Base-by-base conservation (phyloP, 2,797 vertebrate genomes). In the Pseudomugil gertrudae region DNA sequence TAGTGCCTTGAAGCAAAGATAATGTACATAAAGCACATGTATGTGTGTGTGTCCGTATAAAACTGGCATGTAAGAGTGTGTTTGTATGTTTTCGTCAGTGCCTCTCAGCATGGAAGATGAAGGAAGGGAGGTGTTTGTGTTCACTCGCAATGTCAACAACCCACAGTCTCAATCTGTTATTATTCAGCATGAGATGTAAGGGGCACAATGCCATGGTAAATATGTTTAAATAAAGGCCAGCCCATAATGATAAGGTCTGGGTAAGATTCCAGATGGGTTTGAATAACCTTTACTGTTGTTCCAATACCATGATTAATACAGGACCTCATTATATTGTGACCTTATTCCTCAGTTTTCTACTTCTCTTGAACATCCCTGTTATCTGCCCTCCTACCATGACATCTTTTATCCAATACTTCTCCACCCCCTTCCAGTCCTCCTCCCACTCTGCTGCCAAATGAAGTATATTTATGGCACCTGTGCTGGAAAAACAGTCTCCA, bases 381-480 rank as follows among this genome's bases (percentile, higher is more conserved):
- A 60, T 73, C 71, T 80, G 35, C 72, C 59, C 63, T 56, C 36
- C 38, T 24, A 33, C 79, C 74, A 57, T 74, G 66, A 69, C 78
- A 86, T 89, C 58, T 74, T 81, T 78, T 84, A 88, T 75, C 79
- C 61, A 79, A 58, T 79, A 71, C 79, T 64, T 82, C 72, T 63
- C 80, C 79, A 35, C 68, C 84, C 68, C 54, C 63, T 69, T 61
- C 40, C 60, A 74, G 67, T 74, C 78, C 52, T 74, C 76, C 76
- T 76, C 72, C 75, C 59, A 77, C 70, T 69, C 43, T 45, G 63
- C 86, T 85, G 89, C 85, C 87, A 90, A 86, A 93, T 87, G 74
- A 90, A 92, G 84, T 90, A 81, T 93, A 93, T 92, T 93, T 94
- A 90, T 92, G 92, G 90, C 88, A 92, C 91, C 90, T 90, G 84